Base-by-base conservation (phyloP, 2,797 vertebrate species). In the Menidia menidia region DNA sequence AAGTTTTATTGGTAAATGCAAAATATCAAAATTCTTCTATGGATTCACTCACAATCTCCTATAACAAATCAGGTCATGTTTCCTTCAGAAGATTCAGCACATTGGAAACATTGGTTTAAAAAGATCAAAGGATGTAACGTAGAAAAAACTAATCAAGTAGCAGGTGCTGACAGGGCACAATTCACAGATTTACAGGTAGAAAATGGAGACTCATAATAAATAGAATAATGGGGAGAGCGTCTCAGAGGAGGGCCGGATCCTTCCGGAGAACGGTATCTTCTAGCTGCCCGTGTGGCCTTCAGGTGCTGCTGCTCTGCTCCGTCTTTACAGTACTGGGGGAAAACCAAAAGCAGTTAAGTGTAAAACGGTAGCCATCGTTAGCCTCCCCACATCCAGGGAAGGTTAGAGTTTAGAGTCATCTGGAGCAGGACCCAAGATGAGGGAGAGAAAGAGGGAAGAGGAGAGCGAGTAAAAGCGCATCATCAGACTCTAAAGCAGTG, bases 301-400 rank as follows among this genome's bases (percentile, higher is more conserved):
- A 97, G 90, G 94, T 91, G 82, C 94, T 97, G 92, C 84, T 95
- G 80, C 94, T 94, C 92, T 95, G 96, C 88, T 97, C 95, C 45
- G 94, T 95, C 90, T 96, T 97, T 82, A 95, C 91, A 88, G 96
- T 96, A 33, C 25, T 5, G 31, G 15, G 43, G 54, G 30, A 32
- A 3, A 13, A 48, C 7, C 9, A 25, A 33, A 39, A 19, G 10
- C 25, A 0, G 1, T 19, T 16, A 3, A 16, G 13, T 32, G 14
- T 15, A 5, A 15, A 15, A 45, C 4, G 3, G 42, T 11, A 43
- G 42, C 42, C 42, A 43, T 11, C 42, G 14, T 43, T 13, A 3
- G 5, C 4, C 14, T 13, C 42, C 25, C 2, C 25, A 25, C 25
- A 25, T 2, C 25, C 25, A 25, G 25, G 25, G 25, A 1, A 25